Base-by-base conservation (phyloP, 2,113 vertebrate species). In the Hippocampus comes region DNA sequence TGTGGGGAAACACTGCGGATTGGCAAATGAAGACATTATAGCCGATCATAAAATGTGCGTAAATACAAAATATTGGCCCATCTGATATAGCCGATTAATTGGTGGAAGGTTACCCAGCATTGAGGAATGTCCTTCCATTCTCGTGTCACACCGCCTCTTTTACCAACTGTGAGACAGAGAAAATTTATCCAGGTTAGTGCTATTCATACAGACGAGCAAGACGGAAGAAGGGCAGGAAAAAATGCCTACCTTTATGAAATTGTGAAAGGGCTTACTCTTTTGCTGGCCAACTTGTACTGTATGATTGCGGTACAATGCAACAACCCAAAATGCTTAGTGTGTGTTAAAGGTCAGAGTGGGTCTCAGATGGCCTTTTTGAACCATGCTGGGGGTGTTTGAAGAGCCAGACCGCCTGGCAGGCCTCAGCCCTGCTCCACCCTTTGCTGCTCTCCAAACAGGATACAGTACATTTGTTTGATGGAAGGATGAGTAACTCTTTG, bases 361-460 rank as follows among this genome's bases (percentile, higher is more conserved):
- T 80, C 84, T 88, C 78, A 78, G 76, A 84, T 85, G 85, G 78
- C 85, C 80, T 90, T 91, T 48, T 89, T 89, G 83, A 91, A 88
- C 86, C 78, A 84, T 69, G 81, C 78, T 74, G 81, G 82, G 79
- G 84, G 78, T 85, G 81, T 90, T 90, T 90, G 89, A 90, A 89
- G 86, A 87, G 77, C 76, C 34, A 48, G 79, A 79, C 86, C 88
- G 77, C 87, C 86, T 83, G 73, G 76, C 53, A 73, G 57, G 79
- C 72, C 72, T 46, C 79, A 64, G 65, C 78, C 83, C 73, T 21
- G 69, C 72, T 69, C 77, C 73, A 55, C 69, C 69, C 75, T 70
- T 59, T 56, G 57, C 73, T 61, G 55, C 71, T 60, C 64, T 70
- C 78, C 75, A 78, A 80, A 86, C 82, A 85, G 84, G 86, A 87